Base-by-base conservation (phyloP, 2,888 invertebrate genomes). In the Noctuana brunneofusca region DNA sequence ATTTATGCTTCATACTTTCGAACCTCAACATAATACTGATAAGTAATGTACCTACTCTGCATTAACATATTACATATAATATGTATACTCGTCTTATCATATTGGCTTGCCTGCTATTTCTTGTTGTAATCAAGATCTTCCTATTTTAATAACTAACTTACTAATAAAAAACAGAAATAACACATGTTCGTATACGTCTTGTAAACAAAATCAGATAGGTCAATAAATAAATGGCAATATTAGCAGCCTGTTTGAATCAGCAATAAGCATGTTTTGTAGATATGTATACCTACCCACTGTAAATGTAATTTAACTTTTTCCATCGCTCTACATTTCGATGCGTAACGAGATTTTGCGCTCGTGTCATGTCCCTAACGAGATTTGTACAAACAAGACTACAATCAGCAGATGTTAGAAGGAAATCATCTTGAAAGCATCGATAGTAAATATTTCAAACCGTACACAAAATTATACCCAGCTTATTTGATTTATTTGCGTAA, bases 331-430 rank as follows among this genome's bases (percentile, higher is more conserved):
- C 70, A 75, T 75, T 78, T 73, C 69, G 65, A 68, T 69, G 65
- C 67, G 73, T 80, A 79, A 80, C 74, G 72, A 79, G 72, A 75
- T 75, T 75, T 65, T 66, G 69, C 72, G 70, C 60, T 66, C 66
- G 69, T 70, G 68, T 67, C 74, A 75, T 76, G 74, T 76, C 71
- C 71, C 71, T 81, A 81, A 83, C 80, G 79, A 80, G 79, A 78
- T 83, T 79, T 78, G 67, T 69, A 72, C 74, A 81, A 81, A 81
- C 78, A 82, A 79, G 75, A 73, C 74, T 74, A 74, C 73, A 81
- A 82, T 80, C 79, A 80, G 75, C 70, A 70, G 71, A 20, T 48
- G 22, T 57, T 9, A n/a, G 4, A 46, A 57, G 48, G 22, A 48
- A 48, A 14, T 35, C 20, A 11, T 43, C 38, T 38, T 6, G 14